These are phyloP conservation scores for Solen grandis DNA, from an alignment of 1,140 invertebrate genomes.

Conservation along the genomic window DNA sequence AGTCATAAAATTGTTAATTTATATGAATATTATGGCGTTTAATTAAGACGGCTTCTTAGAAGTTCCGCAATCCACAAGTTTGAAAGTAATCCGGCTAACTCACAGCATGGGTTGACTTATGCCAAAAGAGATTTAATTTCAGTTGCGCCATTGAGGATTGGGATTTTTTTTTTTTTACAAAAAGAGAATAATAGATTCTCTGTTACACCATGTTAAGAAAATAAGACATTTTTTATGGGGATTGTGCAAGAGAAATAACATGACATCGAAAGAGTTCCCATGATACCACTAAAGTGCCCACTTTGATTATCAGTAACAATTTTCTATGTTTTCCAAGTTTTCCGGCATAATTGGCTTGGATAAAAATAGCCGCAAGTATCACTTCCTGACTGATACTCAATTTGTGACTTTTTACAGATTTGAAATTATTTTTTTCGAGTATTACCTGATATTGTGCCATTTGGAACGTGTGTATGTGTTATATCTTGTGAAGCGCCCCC, in stretches of 20 bases:
- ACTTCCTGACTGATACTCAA: constrained; percentile 39
- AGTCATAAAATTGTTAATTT: constrained; percentile 45
- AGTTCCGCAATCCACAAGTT: constrained; percentile 27
- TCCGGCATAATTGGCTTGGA: constrained; percentile 39
- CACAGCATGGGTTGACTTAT: constrained; percentile 13
- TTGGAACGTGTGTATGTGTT: constrained; percentile 24
- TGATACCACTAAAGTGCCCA: constrained; percentile 41
- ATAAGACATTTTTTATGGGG: neutral
- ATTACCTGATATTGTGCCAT: constrained; percentile 50
- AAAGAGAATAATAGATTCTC: neutral
- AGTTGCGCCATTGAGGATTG: constrained; percentile 4
- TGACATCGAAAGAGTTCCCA: constrained; percentile 24
- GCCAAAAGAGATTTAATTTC: constrained; percentile 34
- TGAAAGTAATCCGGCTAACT: constrained; percentile 23
- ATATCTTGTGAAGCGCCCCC: constrained; percentile 49
- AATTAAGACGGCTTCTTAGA: constrained; percentile 50
- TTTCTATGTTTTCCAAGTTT: constrained; percentile 43
- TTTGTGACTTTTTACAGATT: too few relatives aligned
- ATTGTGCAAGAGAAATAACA: neutral
- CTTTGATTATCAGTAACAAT: constrained; percentile 28
- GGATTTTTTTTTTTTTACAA: constrained; percentile 4
- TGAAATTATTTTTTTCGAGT: too few relatives aligned
- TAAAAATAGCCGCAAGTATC: constrained; percentile 46
- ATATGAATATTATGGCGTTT: constrained; percentile 52
- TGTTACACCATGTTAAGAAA: neutral